Evolutionary conservation across 2,797 vertebrate species (phyloP), one percentile per base, ranked within the genome.

Genomic region (Eremophila alpestris): DNA sequence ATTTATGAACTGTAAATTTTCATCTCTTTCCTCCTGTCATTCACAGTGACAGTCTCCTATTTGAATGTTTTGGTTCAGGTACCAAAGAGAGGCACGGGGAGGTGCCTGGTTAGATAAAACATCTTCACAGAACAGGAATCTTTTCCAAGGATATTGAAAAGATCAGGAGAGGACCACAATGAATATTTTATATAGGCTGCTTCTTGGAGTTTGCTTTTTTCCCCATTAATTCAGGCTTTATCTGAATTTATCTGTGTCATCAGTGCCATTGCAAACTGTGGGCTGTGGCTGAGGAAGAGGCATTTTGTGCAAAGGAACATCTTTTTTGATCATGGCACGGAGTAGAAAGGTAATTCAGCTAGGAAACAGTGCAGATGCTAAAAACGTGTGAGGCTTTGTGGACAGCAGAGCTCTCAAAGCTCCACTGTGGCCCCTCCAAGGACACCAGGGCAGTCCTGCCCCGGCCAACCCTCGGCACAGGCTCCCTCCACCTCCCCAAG

Each of bases 1-100:
- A 79, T 76, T 90, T 95, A 94, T 46, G 91, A 96, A 92, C 91
- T 79, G 74, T 60, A 84, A 79, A 82, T 90, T 69, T 76, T 87
- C 67, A 84, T 20, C 55, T 73, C 68, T 81, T 87, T 48, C 78
- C 62, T 92, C 81, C 83, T 95, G 83, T 91, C 93, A 87, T 83
- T 40, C 0, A 0, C 46, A 92, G 7, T 22, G 59, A 86, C 76
- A 91, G 67, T 79, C 45, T 86, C 73, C 54, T 73, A 11, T 38
- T 77, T 7, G 45, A 93, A 63, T 55, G 26, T 55, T 91, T 94
- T 70, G 34, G 45, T 94, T 95, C 80, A 91, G 80, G 52, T 90
- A 87, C 60, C 80, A 93, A 46, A 85, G 48, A 78, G n/a, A 87
- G 36, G 49, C 3, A 5, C 11, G 32, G 52, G 63, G n/a, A 83